Conservation (phyloP, 37 sponge, comb jelly and placozoan genomes). For the Chondrosia reniformis region DNA sequence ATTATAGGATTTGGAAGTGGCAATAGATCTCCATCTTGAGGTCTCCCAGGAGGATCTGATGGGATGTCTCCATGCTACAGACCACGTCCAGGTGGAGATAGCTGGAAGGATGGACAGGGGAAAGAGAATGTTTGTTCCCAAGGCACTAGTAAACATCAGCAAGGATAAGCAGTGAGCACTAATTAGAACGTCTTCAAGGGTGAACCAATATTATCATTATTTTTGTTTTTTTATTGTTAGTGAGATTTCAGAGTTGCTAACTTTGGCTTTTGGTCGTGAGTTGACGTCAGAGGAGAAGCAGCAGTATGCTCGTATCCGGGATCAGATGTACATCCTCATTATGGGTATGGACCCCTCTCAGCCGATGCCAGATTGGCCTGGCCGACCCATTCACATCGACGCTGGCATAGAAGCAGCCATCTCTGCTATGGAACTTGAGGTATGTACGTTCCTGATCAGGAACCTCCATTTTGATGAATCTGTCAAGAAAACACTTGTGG, state of each 20-base stretch:
- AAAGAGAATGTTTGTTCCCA: constrained; percentile 68
- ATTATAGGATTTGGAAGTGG: constrained; percentile 75
- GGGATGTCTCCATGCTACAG: constrained; percentile 36
- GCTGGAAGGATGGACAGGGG: constrained; percentile 52
- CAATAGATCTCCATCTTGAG: constrained; percentile 56
- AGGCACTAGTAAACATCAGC: constrained; percentile 12
- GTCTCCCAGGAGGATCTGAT: constrained; percentile 28
- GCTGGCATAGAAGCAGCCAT: constrained; percentile 55
- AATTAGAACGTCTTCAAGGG: too few relatives aligned
- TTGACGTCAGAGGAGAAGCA: background rate
- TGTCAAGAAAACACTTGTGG: too few relatives aligned
- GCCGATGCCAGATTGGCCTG: constrained; percentile 31
- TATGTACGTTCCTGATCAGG: constrained; percentile 19
- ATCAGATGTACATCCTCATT: constrained; percentile 19
- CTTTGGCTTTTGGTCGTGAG: background rate
- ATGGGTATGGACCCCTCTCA: background rate
- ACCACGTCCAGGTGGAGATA: constrained; percentile 58
- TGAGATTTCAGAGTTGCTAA: constrained; percentile 1
- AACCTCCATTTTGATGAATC: too few relatives aligned
- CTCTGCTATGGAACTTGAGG: background rate
- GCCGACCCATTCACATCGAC: constrained; percentile 25
- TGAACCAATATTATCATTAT: too few relatives aligned
- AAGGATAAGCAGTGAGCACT: too few relatives aligned
- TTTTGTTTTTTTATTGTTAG: too few relatives aligned
- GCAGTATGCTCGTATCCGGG: background rate